These are phyloP conservation scores for Eupelmus urozonus DNA, from an alignment of 2,888 invertebrate species.

Conservation along the genomic window DNA sequence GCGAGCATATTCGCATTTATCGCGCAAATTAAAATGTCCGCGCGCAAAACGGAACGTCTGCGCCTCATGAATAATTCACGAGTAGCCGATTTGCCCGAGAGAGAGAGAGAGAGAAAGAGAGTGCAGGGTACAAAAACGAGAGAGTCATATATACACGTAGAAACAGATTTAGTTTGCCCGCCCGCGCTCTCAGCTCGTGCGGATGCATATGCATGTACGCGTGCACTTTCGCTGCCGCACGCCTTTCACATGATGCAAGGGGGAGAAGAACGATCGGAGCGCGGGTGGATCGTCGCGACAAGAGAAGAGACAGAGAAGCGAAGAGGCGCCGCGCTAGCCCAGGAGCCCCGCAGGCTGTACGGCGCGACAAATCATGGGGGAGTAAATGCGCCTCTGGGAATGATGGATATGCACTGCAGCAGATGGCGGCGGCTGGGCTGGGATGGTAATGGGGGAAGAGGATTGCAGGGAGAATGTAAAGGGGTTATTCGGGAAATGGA, in stretches of 20 bases:
- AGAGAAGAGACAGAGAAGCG: no score
- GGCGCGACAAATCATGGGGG: conserved; percentile 6
- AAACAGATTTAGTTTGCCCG: conserved; percentile 14
- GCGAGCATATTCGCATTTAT: neutral
- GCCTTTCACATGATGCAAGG: no score
- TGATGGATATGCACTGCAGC: conserved; percentile 19
- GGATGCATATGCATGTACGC: conserved; percentile 23
- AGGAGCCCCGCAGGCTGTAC: conserved; percentile 1
- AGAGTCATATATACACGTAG: no score
- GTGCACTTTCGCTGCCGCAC: neutral
- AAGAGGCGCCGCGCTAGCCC: neutral
- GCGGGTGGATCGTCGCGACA: no score
- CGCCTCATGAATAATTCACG: conserved; percentile 28
- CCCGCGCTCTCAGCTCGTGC: neutral
- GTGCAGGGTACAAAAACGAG: no score
- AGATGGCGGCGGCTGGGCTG: no score
- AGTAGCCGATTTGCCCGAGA: neutral
- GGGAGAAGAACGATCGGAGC: no score
- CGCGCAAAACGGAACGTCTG: neutral
- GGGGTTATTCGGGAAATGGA: no score
- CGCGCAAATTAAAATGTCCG: neutral
- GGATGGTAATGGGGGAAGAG: no score
- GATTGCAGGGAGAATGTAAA: no score
- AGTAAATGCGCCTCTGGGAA: neutral
- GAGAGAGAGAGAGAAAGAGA: neutral